Conservation (phyloP, 2,113 vertebrate species). For the Naja naja region DNA sequence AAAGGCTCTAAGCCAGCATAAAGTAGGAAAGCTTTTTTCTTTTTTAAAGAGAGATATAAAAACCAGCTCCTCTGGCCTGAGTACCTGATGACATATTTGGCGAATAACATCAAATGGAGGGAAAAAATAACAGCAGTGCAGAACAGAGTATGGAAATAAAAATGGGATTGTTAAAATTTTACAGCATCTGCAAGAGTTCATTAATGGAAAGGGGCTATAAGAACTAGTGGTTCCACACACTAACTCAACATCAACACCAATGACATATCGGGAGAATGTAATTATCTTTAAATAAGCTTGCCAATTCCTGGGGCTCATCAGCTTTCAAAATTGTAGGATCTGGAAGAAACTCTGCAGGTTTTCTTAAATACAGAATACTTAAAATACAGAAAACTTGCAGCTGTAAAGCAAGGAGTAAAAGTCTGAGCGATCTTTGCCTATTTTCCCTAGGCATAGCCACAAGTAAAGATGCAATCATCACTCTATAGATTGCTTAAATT, state of each 20-base stretch:
- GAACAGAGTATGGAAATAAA: accelerated
- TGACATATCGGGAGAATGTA: neutral
- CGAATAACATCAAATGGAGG: neutral
- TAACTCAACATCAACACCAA: neutral
- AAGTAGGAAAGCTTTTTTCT: neutral
- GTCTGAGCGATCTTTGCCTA: too few species aligned
- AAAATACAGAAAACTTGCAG: neutral
- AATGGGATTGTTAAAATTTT: conserved; percentile 21
- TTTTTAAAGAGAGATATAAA: neutral
- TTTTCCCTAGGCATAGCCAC: neutral
- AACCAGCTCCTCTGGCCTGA: conserved; percentile 8
- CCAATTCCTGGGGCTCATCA: neutral
- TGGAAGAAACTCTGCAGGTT: neutral
- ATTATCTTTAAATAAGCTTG: neutral
- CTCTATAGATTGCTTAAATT: neutral
- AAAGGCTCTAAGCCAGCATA: conserved; percentile 16
- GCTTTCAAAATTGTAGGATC: neutral
- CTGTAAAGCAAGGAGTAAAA: neutral
- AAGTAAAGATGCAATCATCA: neutral
- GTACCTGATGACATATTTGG: conserved; percentile 25
- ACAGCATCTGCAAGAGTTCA: neutral
- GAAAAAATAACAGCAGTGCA: neutral
- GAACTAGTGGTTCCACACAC: neutral
- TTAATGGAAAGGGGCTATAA: neutral
- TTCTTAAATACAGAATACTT: neutral